Evolutionary conservation across 2,888 invertebrate species (phyloP), one percentile per base, ranked within the genome.

Genomic region (Troides helena): DNA sequence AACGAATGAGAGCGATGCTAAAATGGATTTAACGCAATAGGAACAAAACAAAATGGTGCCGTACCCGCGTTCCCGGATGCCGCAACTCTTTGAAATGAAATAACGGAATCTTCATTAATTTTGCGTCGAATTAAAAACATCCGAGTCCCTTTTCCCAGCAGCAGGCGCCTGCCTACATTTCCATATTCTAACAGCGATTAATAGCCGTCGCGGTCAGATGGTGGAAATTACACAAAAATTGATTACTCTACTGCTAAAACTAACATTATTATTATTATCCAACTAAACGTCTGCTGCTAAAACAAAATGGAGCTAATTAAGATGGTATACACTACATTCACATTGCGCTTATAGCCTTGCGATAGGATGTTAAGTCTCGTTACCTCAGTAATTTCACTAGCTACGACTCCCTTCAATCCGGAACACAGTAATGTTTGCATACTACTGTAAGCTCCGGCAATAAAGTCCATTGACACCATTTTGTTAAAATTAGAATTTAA

Each of bases 81-180:
- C 74, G 72, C 77, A 75, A 74, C 73, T 75, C 78, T 78, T 76
- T 76, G 76, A 77, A 84, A 82, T 82, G 77, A 82, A 83, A 84
- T 81, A 82, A 81, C 76, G 77, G 81, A 85, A 82, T 85, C 83
- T 85, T 85, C 84, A 85, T 87, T 87, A 86, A 86, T 85, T 86
- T 84, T 77, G 81, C 74, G 77, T 81, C 78, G 84, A 87, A 88
- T 89, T 88, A 88, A 88, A 89, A 90, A 86, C 85, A 84, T 77
- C 83, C 79, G 81, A 82, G 80, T 78, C 81, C 80, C 80, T 83
- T 80, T 77, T 72, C n/a, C 69, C 76, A 75, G 78, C 82, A 83
- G 81, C 80, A 77, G 82, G 79, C 81, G 78, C 80, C 76, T 73
- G 78, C 80, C 76, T 73, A 77, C 75, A 85, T 85, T 88, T 83